A percentile compares a stretch with the other conserved stretches of the same genome.
Evolutionary conservation across 2,888 invertebrate genomes (phyloP).

Genomic region (Torymus aiolomorphi): DNA sequence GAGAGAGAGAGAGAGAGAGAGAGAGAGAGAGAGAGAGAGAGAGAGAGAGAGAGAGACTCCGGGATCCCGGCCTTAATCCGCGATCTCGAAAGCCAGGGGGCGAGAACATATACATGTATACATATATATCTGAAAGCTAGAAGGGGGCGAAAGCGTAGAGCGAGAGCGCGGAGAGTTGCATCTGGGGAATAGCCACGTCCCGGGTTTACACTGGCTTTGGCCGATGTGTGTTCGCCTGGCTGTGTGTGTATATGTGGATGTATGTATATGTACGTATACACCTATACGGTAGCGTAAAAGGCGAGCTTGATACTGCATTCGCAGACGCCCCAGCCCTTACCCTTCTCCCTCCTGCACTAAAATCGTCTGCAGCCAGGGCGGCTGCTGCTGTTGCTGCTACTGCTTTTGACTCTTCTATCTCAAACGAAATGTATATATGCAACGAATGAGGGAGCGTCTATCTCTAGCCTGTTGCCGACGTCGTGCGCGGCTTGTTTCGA

Average conservation of each 20-base stretch:
- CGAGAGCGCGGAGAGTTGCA: constrained; percentile 31
- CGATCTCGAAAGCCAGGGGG: constrained; percentile 48
- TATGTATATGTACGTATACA: not conserved
- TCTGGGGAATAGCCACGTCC: constrained; percentile 48
- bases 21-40: not conserved
- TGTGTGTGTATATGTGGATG: not conserved
- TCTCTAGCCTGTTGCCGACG: constrained; percentile 29
- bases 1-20: not conserved
- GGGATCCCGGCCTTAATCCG: constrained; percentile 53
- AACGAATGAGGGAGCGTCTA: not conserved
- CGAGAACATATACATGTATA: constrained; percentile 25
- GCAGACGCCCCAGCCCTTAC: constrained; percentile 14
- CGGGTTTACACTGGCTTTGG: constrained; percentile 60
- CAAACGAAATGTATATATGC: constrained; percentile 28
- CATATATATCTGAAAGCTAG: constrained; percentile 4
- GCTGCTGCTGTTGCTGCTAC: not conserved
- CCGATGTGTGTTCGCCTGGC: constrained; percentile 41
- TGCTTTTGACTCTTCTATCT: not conserved
- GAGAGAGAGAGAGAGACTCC: not conserved
- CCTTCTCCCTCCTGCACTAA: constrained; percentile 34
- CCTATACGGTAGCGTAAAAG: constrained; percentile 21
- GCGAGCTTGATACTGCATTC: constrained; percentile 25
- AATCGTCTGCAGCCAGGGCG: constrained; percentile 34
- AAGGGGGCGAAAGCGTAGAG: constrained; percentile 3
- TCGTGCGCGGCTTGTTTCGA: not conserved